Evolutionary conservation across 2,797 vertebrate species (phyloP).

Genomic region (Poliocrania exsul): DNA sequence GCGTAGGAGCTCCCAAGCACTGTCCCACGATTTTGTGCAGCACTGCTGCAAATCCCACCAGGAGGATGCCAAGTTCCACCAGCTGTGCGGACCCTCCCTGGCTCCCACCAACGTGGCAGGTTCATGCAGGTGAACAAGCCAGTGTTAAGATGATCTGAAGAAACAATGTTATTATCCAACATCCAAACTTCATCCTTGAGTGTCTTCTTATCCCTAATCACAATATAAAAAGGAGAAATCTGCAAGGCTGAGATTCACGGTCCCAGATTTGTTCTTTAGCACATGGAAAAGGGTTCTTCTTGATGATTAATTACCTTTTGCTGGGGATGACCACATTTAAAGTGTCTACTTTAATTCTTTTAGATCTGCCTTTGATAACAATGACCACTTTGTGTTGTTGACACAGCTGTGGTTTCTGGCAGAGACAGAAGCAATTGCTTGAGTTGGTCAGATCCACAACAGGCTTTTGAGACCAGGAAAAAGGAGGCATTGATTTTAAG

Average conservation of each 20-base stretch:
- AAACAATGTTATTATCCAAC: background rate
- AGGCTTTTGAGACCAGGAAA: conserved; percentile 21
- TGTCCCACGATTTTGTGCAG: background rate
- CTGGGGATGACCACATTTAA: conserved; percentile 46
- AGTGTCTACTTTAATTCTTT: conserved; percentile 28
- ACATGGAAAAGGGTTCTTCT: background rate
- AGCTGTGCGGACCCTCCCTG: background rate
- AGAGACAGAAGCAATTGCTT: background rate
- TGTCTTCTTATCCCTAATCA: background rate
- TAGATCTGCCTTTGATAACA: conserved; percentile 57
- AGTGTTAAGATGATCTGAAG: background rate
- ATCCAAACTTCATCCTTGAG: background rate
- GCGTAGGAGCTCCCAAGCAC: background rate
- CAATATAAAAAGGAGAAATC: background rate
- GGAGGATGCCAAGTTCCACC: background rate
- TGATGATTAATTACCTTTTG: conserved; percentile 42
- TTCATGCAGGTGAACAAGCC: background rate
- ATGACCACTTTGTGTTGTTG: conserved; percentile 30
- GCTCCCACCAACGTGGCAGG: background rate
- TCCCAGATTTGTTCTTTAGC: background rate
- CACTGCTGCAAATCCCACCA: background rate
- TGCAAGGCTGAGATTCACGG: background rate
- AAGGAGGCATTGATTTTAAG: background rate
- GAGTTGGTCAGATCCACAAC: conserved; percentile 16
- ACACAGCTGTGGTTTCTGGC: conserved; percentile 66